Conservation (phyloP, 2,113 vertebrate species). For the Regulus satrapa region DNA sequence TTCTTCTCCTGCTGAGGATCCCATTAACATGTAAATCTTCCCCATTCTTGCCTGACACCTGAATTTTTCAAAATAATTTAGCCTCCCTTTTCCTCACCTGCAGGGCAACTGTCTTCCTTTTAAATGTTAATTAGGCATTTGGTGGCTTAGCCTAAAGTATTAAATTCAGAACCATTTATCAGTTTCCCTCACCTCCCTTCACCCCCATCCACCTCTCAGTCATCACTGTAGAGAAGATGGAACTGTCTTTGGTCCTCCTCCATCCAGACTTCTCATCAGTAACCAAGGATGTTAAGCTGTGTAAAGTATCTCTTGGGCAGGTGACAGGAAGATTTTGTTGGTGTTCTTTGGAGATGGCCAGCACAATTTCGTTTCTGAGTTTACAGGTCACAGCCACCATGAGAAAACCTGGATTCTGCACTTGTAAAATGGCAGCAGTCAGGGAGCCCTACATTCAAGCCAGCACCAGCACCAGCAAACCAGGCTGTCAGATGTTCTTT, state of each 20-base stretch:
- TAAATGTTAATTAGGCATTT: constrained; percentile 45
- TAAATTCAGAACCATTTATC: constrained; percentile 17
- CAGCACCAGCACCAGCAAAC: neutral
- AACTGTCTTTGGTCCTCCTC: neutral
- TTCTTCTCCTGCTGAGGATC: constrained; percentile 32
- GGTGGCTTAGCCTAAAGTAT: constrained; percentile 34
- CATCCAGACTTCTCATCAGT: neutral
- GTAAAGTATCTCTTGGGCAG: neutral
- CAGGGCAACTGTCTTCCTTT: constrained; percentile 6
- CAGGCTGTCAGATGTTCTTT: neutral
- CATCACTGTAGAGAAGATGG: neutral
- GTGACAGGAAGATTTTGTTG: neutral
- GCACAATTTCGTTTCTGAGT: neutral
- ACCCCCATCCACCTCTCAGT: neutral
- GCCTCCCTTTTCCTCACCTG: constrained; percentile 40
- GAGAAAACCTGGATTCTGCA: neutral
- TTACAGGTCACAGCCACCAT: neutral
- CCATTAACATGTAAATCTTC: constrained; percentile 54
- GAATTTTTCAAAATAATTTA: constrained; percentile 65
- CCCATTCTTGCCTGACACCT: constrained; percentile 26
- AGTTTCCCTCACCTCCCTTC: neutral
- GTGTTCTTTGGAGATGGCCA: neutral
- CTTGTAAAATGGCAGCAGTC: neutral
- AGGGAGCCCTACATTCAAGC: neutral
- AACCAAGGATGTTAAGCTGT: neutral